These are phyloP conservation scores for Daphoenositta chrysoptera DNA, from an alignment of 2,113 vertebrate genomes.

Conservation along the genomic window DNA sequence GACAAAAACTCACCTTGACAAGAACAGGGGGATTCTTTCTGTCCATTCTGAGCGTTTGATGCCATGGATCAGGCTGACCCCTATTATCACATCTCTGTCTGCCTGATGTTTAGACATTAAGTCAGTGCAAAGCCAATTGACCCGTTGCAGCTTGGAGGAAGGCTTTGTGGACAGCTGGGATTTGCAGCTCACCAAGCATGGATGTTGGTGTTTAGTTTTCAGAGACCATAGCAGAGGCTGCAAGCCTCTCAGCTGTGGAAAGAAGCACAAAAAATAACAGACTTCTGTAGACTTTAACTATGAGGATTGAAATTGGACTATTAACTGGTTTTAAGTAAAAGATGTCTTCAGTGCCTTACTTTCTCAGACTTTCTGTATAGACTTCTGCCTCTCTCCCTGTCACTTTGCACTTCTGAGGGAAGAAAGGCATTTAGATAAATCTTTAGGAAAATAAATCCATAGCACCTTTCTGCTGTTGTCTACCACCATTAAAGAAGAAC, in stretches of 20 bases:
- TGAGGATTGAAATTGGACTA: neutral
- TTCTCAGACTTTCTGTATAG: neutral
- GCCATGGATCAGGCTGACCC: neutral
- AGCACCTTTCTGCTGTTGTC: neutral
- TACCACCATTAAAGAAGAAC: neutral
- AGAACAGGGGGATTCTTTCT: neutral
- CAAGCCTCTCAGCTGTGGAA: neutral
- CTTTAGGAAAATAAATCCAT: neutral
- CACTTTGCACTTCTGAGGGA: neutral
- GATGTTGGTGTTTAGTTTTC: neutral
- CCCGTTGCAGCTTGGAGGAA: neutral
- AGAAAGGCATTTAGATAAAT: neutral
- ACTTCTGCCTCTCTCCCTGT: neutral
- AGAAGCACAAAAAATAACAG: neutral
- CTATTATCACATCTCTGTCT: neutral
- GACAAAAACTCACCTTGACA: neutral
- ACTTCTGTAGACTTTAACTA: neutral
- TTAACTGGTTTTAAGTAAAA: neutral
- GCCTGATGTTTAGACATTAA: neutral
- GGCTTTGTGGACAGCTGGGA: neutral
- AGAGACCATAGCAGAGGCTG: neutral
- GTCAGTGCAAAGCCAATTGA: neutral
- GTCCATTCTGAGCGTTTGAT: rapidly evolving
- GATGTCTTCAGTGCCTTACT: neutral
- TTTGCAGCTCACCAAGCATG: neutral